Base-by-base conservation (phyloP, 1,140 invertebrate genomes). In the Vanessa tameamea region DNA sequence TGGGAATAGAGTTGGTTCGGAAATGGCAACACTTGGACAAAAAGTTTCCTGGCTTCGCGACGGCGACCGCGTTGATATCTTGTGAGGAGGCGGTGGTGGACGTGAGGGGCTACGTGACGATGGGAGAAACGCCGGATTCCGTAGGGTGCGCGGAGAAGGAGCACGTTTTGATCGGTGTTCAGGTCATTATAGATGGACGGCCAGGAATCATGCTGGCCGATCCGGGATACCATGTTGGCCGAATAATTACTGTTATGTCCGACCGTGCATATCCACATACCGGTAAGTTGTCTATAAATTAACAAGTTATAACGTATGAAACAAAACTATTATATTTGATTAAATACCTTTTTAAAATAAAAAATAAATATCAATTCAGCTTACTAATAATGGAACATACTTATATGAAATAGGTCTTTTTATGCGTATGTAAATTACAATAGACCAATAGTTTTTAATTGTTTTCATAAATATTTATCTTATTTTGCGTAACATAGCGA, bases 151-250 rank as follows among this genome's bases (percentile, higher is more conserved):
- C 96, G 1, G 97, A 98, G 83, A 98, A 98, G 92, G 98, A 98
- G 89, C 98, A 98, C 87, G 97, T 98, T 31, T 93, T 98, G 87
- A 95, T 97, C 15, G 96, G 96, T 72, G 91, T 98, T 79, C 95
- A 95, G 78, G 94, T 98, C 64, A 84, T 94, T 68, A 95, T 98
- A 48, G 95, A 94, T 23, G 96, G 95, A 15, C 94, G 97, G 48
- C 87, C 89, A 0, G 97, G 97, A 13, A 93, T 97, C 20, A 90
- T 98, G 87, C 93, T 98, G 4, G 94, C 97, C 16, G 97, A 98
- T 92, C 97, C 97, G 1, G 98, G 98, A 11, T 98, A 98, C 89
- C 98, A 98, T 87, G 95, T 98, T 53, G 95, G 96, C 26, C 93
- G 96, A 50, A 96, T 97, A 16, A 94, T 98, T 57, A 97, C 97